A percentile compares a stretch with the other conserved stretches of the same genome.
Conservation (phyloP, 2,797 vertebrate species). For the Manis pentadactyla region DNA sequence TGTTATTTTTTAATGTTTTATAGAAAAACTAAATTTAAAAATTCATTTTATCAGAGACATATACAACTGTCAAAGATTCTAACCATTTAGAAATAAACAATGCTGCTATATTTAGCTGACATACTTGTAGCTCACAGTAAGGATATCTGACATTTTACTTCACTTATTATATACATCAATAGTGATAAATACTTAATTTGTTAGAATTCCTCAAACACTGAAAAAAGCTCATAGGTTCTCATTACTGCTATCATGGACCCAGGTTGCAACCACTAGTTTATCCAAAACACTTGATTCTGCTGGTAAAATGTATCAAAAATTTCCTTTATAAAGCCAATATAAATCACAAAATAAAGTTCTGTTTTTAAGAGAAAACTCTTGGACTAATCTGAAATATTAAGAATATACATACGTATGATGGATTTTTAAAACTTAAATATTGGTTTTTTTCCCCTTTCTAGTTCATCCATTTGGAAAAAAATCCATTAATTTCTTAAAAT, state of each 20-base stretch:
- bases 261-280: not conserved
- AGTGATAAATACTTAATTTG: not conserved
- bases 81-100: conserved; percentile 37
- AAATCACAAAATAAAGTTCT: conserved; percentile 33
- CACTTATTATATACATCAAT: not conserved
- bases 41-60: not conserved
- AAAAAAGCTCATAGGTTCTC: not conserved
- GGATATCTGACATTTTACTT: not conserved
- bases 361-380: conserved; percentile 41
- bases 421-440: not conserved
- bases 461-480: not conserved
- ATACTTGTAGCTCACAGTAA: not conserved
- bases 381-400: conserved; percentile 14
- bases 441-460: not conserved
- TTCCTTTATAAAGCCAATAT: conserved; percentile 41
- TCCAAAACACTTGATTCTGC: conserved; percentile 3
- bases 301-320: conserved; percentile 36
- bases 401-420: not conserved
- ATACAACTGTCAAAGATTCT: conserved; percentile 17
- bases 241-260: not conserved
- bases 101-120: not conserved
- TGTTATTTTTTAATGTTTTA: not conserved
- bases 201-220: not conserved
- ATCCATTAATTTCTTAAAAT: conserved; percentile 24
- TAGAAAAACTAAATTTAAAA: not conserved